These are phyloP conservation scores for Panagrolaimus sp. DNA, from an alignment of 1,140 invertebrate genomes.

Conservation along the genomic window DNA sequence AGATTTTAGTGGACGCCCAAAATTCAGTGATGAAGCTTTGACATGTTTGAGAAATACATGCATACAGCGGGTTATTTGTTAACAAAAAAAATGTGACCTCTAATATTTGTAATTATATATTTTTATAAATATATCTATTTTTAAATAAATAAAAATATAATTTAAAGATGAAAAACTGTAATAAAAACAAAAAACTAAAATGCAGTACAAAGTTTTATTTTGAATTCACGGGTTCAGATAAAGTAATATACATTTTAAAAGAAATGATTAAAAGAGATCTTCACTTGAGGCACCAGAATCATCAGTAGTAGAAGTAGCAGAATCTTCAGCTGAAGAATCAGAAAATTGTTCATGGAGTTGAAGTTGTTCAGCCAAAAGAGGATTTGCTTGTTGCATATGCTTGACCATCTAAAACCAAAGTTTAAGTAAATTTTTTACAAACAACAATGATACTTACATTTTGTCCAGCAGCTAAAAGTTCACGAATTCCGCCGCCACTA, in stretches of 20 bases:
- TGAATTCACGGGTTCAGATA: too few species aligned
- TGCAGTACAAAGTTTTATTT: too few species aligned
- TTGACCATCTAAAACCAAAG: constrained; percentile 26
- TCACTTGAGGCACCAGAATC: too few species aligned
- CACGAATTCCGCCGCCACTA: not conserved
- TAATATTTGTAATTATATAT: too few species aligned
- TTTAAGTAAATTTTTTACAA: not conserved
- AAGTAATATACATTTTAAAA: too few species aligned
- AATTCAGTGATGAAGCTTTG: constrained; percentile 52
- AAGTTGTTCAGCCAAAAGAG: constrained; percentile 40
- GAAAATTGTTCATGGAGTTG: constrained; percentile 32
- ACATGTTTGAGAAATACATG: constrained; percentile 53
- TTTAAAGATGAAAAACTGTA: too few species aligned
- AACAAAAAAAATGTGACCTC: constrained; percentile 6
- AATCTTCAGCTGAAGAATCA: not conserved
- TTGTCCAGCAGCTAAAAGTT: constrained; percentile 41
- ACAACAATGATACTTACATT: not conserved
- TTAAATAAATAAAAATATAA: too few species aligned
- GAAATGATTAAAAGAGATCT: too few species aligned
- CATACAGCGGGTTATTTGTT: constrained; percentile 57
- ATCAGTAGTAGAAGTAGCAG: too few species aligned
- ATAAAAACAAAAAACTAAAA: too few species aligned
- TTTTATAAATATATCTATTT: too few species aligned
- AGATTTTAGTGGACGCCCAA: constrained; percentile 56
- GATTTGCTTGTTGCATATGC: constrained; percentile 25